These are phyloP conservation scores for Paracentrotus lividus DNA, from an alignment of 53 echinoderm and acorn worm genomes.

Conservation along the genomic window DNA sequence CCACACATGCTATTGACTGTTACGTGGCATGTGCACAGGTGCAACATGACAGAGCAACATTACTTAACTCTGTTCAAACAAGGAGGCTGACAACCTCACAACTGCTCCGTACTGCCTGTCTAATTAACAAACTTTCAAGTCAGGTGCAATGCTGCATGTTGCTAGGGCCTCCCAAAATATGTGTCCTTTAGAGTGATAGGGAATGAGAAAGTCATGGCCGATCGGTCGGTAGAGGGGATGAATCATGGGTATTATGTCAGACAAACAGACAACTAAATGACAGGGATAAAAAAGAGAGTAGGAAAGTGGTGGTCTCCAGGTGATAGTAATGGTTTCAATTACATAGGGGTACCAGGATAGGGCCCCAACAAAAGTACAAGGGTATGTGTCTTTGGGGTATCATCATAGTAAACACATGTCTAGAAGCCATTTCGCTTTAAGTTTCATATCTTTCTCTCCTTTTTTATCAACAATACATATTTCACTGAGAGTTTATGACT, in stretches of 20 bases:
- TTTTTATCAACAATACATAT: too few relatives aligned
- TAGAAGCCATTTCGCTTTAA: neutral
- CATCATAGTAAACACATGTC: neutral
- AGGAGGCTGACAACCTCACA: neutral
- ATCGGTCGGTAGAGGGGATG: neutral
- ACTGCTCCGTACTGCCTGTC: conserved; percentile 13
- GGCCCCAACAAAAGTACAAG: conserved; percentile 7
- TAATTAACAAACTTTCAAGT: neutral
- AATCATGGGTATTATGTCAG: conserved; percentile 39
- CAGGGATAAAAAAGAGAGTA: neutral
- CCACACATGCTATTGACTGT: neutral
- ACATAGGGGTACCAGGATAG: neutral
- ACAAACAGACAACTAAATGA: neutral
- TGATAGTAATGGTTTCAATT: conserved; percentile 49
- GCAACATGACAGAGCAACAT: conserved; percentile 25
- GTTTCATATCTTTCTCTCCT: neutral
- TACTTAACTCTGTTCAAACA: neutral
- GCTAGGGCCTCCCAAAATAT: conserved; percentile 39
- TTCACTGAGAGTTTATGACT: neutral
- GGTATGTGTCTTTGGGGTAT: neutral
- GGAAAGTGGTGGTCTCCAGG: conserved; percentile 6
- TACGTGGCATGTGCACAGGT: neutral
- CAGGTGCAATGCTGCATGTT: neutral
- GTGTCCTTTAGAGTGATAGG: neutral
- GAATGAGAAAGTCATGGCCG: neutral